A percentile compares a stretch with the other conserved stretches of the same genome.
These are phyloP conservation scores for Columba janthina DNA, from an alignment of 2,113 vertebrate genomes.

Conservation along the genomic window DNA sequence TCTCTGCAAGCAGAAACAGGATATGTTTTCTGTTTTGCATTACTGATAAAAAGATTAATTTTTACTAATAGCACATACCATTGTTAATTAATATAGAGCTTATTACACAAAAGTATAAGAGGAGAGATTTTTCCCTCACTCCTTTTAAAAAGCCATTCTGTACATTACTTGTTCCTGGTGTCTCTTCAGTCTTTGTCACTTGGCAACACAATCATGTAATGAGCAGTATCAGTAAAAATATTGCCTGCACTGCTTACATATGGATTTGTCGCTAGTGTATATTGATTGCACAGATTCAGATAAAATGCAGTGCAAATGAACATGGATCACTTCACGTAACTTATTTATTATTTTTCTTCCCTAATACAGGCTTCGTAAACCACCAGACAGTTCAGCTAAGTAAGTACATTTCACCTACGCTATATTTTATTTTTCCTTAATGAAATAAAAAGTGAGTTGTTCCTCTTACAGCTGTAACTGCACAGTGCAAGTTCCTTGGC, in stretches of 20 bases:
- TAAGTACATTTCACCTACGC: slow-evolving; percentile 67
- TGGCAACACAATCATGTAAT: background rate
- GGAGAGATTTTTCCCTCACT: background rate
- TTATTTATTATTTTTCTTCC: background rate
- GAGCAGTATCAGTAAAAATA: background rate
- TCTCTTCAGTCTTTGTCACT: background rate
- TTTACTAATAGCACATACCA: background rate
- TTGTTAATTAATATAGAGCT: background rate
- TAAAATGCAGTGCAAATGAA: background rate
- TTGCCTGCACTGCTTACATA: background rate
- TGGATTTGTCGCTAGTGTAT: background rate
- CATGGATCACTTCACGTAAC: background rate
- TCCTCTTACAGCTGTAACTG: background rate
- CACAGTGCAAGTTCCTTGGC: background rate
- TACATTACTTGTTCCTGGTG: background rate
- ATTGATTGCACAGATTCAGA: background rate
- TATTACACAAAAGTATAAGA: background rate
- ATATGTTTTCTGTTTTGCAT: background rate
- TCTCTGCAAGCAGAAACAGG: background rate
- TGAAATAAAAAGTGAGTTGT: background rate
- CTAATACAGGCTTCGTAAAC: slow-evolving; percentile 78
- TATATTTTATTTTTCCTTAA: background rate
- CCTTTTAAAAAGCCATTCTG: background rate
- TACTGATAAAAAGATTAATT: background rate
- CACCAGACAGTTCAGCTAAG: slow-evolving; percentile 73